These are phyloP conservation scores for Chrysolophus pictus DNA, from an alignment of 2,797 vertebrate species.

Conservation along the genomic window DNA sequence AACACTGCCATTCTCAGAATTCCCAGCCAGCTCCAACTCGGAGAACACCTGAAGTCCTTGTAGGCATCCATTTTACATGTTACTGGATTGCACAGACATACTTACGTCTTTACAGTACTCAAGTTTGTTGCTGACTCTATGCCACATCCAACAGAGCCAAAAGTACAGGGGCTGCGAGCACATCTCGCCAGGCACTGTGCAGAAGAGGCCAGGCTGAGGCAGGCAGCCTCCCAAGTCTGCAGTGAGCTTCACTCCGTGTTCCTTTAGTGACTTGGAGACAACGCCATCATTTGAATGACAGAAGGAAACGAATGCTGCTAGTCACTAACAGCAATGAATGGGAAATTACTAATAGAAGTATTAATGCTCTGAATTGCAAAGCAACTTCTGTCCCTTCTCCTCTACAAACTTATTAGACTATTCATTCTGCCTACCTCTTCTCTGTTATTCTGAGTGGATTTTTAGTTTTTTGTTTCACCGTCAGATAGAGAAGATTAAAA, in stretches of 20 bases:
- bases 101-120: not conserved
- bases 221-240: fast-evolving
- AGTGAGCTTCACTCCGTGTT: fast-evolving
- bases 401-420: not conserved
- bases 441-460: not conserved
- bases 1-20: not conserved
- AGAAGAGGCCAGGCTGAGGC: not conserved
- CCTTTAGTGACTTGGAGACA: not conserved
- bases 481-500: not conserved
- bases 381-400: not conserved
- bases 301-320: not conserved
- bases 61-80: not conserved
- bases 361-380: not conserved
- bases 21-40: not conserved
- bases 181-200: fast-evolving
- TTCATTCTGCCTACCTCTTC: not conserved
- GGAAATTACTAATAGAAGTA: not conserved
- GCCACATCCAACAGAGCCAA: not conserved
- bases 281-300: not conserved
- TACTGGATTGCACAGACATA: not conserved
- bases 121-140: not conserved
- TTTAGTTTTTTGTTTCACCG: not conserved
- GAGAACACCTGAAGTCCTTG: not conserved
- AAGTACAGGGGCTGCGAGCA: not conserved
- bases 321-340: not conserved